Evolutionary conservation across 2,797 vertebrate genomes (phyloP).

Genomic region (Sebastes vulpes): DNA sequence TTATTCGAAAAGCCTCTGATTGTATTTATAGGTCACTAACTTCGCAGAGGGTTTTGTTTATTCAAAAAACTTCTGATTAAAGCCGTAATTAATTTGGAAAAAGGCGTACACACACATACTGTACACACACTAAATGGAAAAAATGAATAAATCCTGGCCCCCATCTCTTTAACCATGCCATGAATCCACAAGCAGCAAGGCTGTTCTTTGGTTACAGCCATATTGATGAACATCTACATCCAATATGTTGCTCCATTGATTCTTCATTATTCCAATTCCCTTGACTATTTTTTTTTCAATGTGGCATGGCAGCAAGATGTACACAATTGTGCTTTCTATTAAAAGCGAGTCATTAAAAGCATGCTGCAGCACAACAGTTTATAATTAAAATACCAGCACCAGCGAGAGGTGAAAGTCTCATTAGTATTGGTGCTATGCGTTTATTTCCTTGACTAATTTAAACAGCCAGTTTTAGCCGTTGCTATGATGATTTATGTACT

Average conservation of each 20-base stretch:
- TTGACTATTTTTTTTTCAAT: constrained; percentile 50
- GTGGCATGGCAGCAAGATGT: constrained; percentile 54
- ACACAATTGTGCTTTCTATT: constrained; percentile 80
- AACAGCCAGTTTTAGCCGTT: constrained; percentile 43
- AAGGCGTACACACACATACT: neutral
- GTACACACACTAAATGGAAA: neutral
- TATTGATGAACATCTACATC: constrained; percentile 81
- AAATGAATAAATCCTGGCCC: neutral
- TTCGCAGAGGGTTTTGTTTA: constrained; percentile 18
- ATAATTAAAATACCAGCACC: constrained; percentile 81
- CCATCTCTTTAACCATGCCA: constrained; percentile 10
- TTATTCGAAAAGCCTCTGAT: constrained; percentile 12
- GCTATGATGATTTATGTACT: constrained; percentile 45
- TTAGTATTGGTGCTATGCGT: constrained; percentile 74
- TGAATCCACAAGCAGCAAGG: constrained; percentile 46
- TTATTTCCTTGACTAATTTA: constrained; percentile 77
- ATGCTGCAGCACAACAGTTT: constrained; percentile 75
- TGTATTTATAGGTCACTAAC: constrained; percentile 16
- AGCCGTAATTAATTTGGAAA: constrained; percentile 20
- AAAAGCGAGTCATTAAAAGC: constrained; percentile 84
- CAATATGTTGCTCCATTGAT: constrained; percentile 87
- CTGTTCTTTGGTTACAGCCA: constrained; percentile 39
- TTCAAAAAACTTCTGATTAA: constrained; percentile 16
- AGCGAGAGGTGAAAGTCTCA: constrained; percentile 68
- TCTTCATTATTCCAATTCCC: constrained; percentile 84